Evolutionary conservation across 2,888 invertebrate genomes (phyloP).

Genomic region (Trachelus iudaicus): DNA sequence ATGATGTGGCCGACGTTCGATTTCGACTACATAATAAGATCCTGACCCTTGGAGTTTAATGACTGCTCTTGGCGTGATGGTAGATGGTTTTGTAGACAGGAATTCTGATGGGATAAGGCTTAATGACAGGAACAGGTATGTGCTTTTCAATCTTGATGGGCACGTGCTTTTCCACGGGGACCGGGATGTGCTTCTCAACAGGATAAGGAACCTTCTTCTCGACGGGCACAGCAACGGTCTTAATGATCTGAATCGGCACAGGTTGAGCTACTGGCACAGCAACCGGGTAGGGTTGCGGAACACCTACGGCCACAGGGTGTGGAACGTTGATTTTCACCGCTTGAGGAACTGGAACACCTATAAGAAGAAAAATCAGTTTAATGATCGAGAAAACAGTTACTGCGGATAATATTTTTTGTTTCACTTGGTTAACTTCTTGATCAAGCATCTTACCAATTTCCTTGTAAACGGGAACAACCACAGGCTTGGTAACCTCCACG

Average conservation of each 20-base stretch:
- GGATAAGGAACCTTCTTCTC: conserved; percentile 80
- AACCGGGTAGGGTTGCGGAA: conserved; percentile 76
- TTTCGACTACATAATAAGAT: conserved; percentile 17
- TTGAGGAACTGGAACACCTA: conserved; percentile 71
- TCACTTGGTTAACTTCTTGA: background rate
- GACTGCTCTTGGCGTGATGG: conserved; percentile 73
- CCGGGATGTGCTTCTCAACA: conserved; percentile 74
- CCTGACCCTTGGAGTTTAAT: conserved; percentile 15
- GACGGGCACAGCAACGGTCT: conserved; percentile 76
- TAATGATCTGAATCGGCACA: conserved; percentile 76
- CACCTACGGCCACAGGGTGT: conserved; percentile 70
- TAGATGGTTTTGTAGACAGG: conserved; percentile 79
- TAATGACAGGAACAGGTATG: conserved; percentile 75
- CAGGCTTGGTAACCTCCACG: conserved; percentile 76
- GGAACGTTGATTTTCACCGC: conserved; percentile 72
- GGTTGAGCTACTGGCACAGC: conserved; percentile 77
- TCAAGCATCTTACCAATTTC: conserved; percentile 68
- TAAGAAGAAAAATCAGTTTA: background rate
- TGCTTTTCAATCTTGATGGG: conserved; percentile 78
- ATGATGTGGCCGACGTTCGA: conserved; percentile 23
- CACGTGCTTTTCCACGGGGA: conserved; percentile 76
- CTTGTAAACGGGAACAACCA: conserved; percentile 76
- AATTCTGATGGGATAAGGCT: conserved; percentile 77
- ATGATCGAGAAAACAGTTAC: background rate
- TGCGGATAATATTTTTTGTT: background rate